Evolutionary conservation across 2,113 vertebrate genomes (phyloP).

Genomic region (Motacilla tschutschensis): DNA sequence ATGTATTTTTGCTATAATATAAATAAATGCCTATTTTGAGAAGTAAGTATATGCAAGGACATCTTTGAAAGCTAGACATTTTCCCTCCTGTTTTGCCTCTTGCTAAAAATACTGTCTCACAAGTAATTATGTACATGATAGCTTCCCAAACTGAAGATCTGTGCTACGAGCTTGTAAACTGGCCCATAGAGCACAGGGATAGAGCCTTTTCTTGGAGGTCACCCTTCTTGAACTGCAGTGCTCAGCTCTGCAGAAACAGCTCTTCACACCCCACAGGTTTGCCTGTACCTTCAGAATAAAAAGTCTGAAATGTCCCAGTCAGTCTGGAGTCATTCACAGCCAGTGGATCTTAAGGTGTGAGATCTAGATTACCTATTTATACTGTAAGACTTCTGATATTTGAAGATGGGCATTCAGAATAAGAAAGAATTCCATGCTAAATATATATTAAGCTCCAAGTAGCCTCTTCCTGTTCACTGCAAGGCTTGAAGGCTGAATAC

Average conservation of each 20-base stretch:
- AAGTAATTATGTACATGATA: neutral
- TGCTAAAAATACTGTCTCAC: neutral
- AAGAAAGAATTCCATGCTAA: neutral
- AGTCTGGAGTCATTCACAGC: neutral
- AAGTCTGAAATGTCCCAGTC: neutral
- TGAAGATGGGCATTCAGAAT: neutral
- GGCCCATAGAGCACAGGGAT: neutral
- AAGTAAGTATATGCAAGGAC: neutral
- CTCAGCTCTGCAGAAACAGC: neutral
- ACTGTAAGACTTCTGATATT: neutral
- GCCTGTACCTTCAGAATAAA: neutral
- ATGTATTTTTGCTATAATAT: neutral
- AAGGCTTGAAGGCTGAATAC: neutral
- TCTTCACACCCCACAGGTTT: neutral
- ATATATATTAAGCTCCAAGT: neutral
- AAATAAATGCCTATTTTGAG: neutral
- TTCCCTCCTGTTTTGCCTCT: neutral
- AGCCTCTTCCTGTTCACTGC: neutral
- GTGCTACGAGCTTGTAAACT: neutral
- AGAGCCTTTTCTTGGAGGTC: neutral
- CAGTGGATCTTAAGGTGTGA: neutral
- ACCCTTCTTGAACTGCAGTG: accelerated
- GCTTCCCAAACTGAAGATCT: neutral
- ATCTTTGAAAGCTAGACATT: neutral
- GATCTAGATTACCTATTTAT: neutral